Evolutionary conservation across 2,797 vertebrate species (phyloP), one percentile per base, ranked within the genome.

Genomic region (Sebastolobus alascanus): DNA sequence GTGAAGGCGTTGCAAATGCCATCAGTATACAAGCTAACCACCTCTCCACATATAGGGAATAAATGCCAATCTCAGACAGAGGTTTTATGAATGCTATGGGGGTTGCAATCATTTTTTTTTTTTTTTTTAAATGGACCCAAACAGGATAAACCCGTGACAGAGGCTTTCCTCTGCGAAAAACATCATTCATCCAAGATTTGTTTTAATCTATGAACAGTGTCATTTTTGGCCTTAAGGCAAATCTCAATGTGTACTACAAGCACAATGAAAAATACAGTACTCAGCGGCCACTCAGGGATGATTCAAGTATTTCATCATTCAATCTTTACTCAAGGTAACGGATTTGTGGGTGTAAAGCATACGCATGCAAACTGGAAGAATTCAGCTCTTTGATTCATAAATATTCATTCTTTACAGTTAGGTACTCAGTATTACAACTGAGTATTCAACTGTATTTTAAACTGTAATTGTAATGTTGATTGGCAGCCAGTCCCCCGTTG

Each of bases 51-150:
- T 54, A 22, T 25, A 35, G 65, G 25, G 16, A 35, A 75, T 46
- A 59, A 18, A 56, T 16, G 61, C 10, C 12, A 9, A n/a, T 1
- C 12, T 68, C n/a, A 22, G 20, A 55, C 16, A 68, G 14, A 22
- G 35, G 40, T 31, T 54, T 64, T 37, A 16, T 8, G 2, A 71
- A 69, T 35, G 8, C 16, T 37, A 16, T 67, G 46, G 33, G 59
- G 46, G 65, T 55, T 82, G 69, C 64, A 84, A 75, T 66, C 22
- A 3, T 66, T 27, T 35, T 3, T 6, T 52, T 35, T 3, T 6
- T 52, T 59, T 52, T 25, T 25, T 25, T 25, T 59, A 33, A 77
- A 68, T 52, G 2, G 46, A 68, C 12, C 4, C 46, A 33, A 54
- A 35, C 27, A 50, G 43, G 43, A 33, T 10, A 14, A 54, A 6